Evolutionary conservation across 2,888 invertebrate species (phyloP).

Genomic region (Diaprepes abbreviatus): DNA sequence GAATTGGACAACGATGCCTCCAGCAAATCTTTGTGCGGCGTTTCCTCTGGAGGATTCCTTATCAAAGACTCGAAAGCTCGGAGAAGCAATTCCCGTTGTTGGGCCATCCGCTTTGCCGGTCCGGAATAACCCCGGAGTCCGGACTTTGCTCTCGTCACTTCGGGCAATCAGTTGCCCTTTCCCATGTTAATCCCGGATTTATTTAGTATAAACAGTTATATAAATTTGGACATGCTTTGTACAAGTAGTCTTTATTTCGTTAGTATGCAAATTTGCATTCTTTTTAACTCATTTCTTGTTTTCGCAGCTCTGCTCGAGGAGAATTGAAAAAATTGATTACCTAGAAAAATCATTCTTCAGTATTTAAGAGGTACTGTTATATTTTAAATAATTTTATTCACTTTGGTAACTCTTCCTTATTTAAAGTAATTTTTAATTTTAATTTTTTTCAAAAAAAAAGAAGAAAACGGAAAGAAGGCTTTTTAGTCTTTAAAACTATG

Average conservation of each 20-base stretch:
- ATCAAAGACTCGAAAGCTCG: slow-evolving; percentile 50
- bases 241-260: too few relatives aligned
- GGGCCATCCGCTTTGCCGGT: slow-evolving; percentile 42
- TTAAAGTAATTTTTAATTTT: too few relatives aligned
- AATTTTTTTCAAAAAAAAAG: too few relatives aligned
- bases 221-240: slow-evolving; percentile 1
- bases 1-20: slow-evolving; percentile 50
- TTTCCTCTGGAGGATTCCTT: slow-evolving; percentile 49
- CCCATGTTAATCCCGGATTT: slow-evolving; percentile 64
- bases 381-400: too few relatives aligned
- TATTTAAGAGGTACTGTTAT: too few relatives aligned
- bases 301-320: too few relatives aligned
- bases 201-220: slow-evolving; percentile 31
- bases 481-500: too few relatives aligned
- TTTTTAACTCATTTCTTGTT: not conserved
- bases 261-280: not conserved
- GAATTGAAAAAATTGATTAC: too few relatives aligned
- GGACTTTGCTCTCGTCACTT: slow-evolving; percentile 52
- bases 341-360: too few relatives aligned
- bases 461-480: too few relatives aligned
- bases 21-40: slow-evolving; percentile 48
- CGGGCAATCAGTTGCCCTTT: slow-evolving; percentile 64
- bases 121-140: slow-evolving; percentile 48
- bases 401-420: too few relatives aligned
- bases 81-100: slow-evolving; percentile 48